phyloP scores from a whole-genome alignment of 2,888 invertebrate genomes.

The Leptinotarsa peninsularis region DNA sequence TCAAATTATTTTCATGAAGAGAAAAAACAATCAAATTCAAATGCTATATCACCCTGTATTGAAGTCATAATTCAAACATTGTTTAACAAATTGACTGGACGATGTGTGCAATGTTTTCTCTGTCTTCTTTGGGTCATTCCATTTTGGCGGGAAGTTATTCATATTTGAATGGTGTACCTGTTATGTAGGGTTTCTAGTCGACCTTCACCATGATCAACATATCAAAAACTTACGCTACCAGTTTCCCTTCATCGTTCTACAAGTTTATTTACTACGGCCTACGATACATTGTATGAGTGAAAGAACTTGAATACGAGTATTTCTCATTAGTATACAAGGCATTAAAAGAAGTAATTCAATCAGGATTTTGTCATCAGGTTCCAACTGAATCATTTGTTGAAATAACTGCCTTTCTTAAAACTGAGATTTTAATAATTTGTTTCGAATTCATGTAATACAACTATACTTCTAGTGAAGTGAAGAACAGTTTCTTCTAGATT shows the following conservation, averaged over 20 bases:
- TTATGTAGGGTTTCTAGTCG: constrained; percentile 26
- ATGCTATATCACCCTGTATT: no score
- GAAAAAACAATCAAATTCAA: no score
- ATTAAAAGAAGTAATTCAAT: neutral
- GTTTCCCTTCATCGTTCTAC: constrained; percentile 34
- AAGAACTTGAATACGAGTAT: constrained; percentile 17
- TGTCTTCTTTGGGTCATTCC: neutral
- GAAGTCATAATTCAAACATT: neutral
- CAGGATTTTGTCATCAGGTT: neutral
- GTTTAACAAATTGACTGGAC: neutral
- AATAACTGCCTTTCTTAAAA: neutral
- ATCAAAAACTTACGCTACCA: constrained; percentile 40
- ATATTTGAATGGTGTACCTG: neutral
- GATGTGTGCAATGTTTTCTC: neutral
- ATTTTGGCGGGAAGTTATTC: constrained; percentile 4
- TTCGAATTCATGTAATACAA: no score
- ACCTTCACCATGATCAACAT: constrained; percentile 31
- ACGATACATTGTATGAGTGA: constrained; percentile 35
- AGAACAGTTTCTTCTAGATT: no score
- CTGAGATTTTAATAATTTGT: no score
- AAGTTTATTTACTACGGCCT: constrained; percentile 35
- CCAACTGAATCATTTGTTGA: neutral
- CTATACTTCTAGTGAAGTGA: no score
- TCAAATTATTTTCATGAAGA: no score
- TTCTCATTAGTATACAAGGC: constrained; percentile 1